Base-by-base conservation (phyloP, 1,140 invertebrate species). In the Harpegnathos saltator region DNA sequence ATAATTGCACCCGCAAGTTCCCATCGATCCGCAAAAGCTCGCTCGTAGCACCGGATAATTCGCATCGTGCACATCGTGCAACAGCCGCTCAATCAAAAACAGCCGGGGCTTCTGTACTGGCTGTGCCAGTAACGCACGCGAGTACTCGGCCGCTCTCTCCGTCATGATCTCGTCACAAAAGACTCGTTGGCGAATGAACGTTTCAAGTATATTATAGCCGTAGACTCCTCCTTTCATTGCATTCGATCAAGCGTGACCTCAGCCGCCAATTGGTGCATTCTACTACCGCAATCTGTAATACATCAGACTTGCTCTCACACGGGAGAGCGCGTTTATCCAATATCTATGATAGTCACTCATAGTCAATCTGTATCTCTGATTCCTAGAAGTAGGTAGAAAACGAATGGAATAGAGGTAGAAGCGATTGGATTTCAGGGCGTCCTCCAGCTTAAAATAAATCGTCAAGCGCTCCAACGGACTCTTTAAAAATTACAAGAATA, bases 241-340 rank as follows among this genome's bases (percentile, higher is more conserved):
- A 0, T 69, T 38, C 17, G 59, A 65, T 77, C 80, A 86, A 69
- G 48, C 29, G n/a, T 73, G 86, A 86, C 86, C 86, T 87, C 68
- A 73, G 86, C 77, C 54, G 65, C 12, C 73, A 86, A 87, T 87
- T 87, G 73, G 81, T 83, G 1, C 33, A 12, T 29, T 56, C 14
- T 38, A 73, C 58, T 50, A 14, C 72, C 62, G 81, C 61, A 83
- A 83, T 56, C 52, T 54, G 19, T 17, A 66, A 72, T 86, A n/a
- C n/a, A 81, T 81, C 33, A 81, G 48, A 73, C 66, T 73, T 56
- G n/a, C 4, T 44, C 50, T 72, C 65, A 12, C 54, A 62, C 50
- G 44, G 26, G 65, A 71, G 22, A 80, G 33, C 65, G 65, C 50
- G 69, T 71, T 69, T 71, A 71, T 80, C 48, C 38, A 44, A 44